Conservation (phyloP, 2,113 vertebrate genomes). For the Echinops telfairi region DNA sequence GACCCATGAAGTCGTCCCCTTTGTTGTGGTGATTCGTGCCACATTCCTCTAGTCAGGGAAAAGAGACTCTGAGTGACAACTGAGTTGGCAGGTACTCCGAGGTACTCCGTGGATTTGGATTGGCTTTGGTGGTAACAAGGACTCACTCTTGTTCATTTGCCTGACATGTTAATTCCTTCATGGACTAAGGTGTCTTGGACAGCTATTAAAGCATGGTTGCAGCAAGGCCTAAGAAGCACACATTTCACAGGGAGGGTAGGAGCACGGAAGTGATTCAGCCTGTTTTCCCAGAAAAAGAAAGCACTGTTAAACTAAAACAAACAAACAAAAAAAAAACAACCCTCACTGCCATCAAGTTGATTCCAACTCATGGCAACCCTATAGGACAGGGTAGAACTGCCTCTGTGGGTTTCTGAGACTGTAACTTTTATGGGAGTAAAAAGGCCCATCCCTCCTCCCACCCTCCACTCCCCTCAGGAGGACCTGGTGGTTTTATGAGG, state of each 20-base stretch:
- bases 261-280: background rate
- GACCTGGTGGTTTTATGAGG: background rate
- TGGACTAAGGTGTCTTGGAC: background rate
- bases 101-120: too few relatives aligned
- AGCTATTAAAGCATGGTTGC: background rate
- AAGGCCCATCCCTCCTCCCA: too few relatives aligned
- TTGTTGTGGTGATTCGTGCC: background rate
- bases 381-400: too few relatives aligned
- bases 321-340: too few relatives aligned
- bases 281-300: slow-evolving; percentile 4
- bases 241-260: background rate
- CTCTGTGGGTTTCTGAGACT: too few relatives aligned
- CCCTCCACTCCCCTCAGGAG: too few relatives aligned
- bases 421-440: too few relatives aligned
- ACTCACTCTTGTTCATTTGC: background rate
- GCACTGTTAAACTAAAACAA: background rate
- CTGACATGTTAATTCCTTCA: background rate
- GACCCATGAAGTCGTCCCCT: background rate
- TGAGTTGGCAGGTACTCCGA: background rate
- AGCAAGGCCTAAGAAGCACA: too few relatives aligned
- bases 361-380: too few relatives aligned
- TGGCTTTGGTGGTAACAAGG: background rate
- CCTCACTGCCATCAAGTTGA: too few relatives aligned
- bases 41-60: background rate
- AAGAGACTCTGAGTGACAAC: background rate